A percentile compares a stretch with the other conserved stretches of the same genome.
phyloP scores from a whole-genome alignment of 1,140 invertebrate genomes.

The Hirudo medicinalis region DNA sequence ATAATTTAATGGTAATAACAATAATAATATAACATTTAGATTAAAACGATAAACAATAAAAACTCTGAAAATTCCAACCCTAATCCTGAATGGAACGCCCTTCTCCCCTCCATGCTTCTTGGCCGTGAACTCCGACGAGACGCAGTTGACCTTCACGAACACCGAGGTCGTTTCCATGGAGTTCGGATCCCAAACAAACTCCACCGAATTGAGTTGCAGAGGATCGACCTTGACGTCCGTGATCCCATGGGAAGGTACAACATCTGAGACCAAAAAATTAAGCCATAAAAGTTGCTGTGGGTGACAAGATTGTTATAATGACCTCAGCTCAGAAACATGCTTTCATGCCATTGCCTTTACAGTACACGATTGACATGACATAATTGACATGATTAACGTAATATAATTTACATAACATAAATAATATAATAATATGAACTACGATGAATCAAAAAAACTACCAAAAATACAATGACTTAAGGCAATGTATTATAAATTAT shows the following conservation, averaged over 20 bases:
- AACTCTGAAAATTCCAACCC: constrained; percentile 46
- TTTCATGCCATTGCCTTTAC: too few relatives aligned
- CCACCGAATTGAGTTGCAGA: constrained; percentile 61
- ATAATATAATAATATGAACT: too few relatives aligned
- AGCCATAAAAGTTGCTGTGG: not conserved
- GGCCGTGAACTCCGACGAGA: constrained; percentile 91
- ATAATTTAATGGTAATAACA: too few relatives aligned
- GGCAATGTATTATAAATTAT: too few relatives aligned
- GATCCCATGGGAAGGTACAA: constrained; percentile 81
- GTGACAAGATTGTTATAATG: not conserved
- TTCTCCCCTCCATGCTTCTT: constrained; percentile 97
- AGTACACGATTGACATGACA: too few relatives aligned
- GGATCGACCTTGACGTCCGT: constrained; percentile 63
- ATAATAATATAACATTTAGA: too few relatives aligned
- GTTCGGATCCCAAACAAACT: constrained; percentile 88
- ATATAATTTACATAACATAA: too few relatives aligned
- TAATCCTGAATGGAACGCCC: constrained; percentile 86
- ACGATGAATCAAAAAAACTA: too few relatives aligned
- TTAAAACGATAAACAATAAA: too few relatives aligned
- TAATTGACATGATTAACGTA: too few relatives aligned
- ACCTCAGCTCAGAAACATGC: too few relatives aligned
- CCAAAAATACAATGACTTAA: too few relatives aligned
- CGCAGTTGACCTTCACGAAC: constrained; percentile 62
- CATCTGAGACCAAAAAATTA: constrained; percentile 47
- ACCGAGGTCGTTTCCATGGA: constrained; percentile 78